Percentiles rank a stretch among this genome's conserved stretches.
phyloP scores from a whole-genome alignment of 1,140 invertebrate genomes.

The Sycophaga agraensis region DNA sequence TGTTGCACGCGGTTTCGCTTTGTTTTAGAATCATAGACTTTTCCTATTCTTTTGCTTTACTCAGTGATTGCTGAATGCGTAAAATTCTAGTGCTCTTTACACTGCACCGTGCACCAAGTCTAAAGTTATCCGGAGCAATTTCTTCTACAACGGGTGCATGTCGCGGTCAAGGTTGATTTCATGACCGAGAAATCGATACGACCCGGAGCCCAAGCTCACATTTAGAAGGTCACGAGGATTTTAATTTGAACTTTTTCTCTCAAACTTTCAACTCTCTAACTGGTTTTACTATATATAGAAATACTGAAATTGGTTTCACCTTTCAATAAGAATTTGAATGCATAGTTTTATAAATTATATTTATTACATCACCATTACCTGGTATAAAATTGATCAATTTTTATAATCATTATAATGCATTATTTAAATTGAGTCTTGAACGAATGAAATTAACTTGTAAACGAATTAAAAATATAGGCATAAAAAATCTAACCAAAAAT shows the following conservation, averaged over 20 bases:
- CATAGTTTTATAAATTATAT: too few species aligned
- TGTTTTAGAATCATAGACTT: not conserved
- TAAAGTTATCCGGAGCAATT: constrained; percentile 1
- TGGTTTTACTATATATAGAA: not conserved
- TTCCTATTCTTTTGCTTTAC: not conserved
- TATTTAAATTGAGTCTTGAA: too few species aligned
- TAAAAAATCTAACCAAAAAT: too few species aligned
- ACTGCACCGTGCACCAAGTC: not conserved
- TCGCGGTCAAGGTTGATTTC: constrained; percentile 20
- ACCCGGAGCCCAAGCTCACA: not conserved
- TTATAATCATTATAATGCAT: too few species aligned
- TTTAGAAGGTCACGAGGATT: not conserved
- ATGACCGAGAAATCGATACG: constrained; percentile 16
- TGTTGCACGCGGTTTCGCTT: too few species aligned
- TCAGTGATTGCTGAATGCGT: not conserved
- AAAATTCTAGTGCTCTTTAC: not conserved
- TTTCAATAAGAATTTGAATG: too few species aligned
- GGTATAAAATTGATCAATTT: too few species aligned
- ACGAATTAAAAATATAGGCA: too few species aligned
- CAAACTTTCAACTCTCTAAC: not conserved
- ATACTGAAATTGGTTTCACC: too few species aligned
- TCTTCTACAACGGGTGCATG: not conserved
- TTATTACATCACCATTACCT: too few species aligned
- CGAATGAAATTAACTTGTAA: too few species aligned
- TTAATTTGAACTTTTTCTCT: constrained; percentile 8